These are phyloP conservation scores for Nestor notabilis DNA, from an alignment of 2,113 vertebrate species.

Conservation along the genomic window DNA sequence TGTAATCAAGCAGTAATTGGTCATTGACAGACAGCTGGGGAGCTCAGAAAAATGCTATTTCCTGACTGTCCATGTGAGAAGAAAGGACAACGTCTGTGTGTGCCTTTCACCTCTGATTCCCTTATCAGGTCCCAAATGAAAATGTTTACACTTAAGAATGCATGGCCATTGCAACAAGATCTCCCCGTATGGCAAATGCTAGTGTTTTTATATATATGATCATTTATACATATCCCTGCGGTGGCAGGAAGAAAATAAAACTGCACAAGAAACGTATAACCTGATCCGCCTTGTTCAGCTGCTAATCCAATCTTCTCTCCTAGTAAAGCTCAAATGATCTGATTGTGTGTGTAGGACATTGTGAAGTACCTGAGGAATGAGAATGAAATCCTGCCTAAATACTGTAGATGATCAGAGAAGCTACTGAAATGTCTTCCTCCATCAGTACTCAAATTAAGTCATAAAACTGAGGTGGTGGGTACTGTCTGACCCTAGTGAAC, in stretches of 20 bases:
- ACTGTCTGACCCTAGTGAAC: background rate
- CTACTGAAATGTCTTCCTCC: background rate
- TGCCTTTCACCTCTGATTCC: background rate
- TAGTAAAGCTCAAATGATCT: conserved; percentile 20
- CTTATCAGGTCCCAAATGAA: background rate
- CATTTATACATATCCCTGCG: background rate
- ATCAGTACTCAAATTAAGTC: background rate
- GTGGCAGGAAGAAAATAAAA: background rate
- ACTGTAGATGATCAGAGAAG: background rate
- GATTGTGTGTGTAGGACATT: background rate
- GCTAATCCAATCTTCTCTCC: conserved; percentile 27
- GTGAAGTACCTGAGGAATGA: conserved; percentile 15
- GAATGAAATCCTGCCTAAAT: background rate
- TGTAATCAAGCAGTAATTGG: background rate
- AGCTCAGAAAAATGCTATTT: conserved; percentile 15
- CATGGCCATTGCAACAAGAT: background rate
- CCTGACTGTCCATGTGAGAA: background rate
- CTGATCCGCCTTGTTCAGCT: background rate
- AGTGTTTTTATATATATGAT: background rate
- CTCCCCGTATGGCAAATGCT: background rate
- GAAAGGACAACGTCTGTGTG: background rate
- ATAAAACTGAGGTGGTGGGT: background rate
- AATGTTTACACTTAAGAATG: background rate
- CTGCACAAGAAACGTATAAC: background rate
- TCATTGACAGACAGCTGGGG: background rate